These are phyloP conservation scores for Myotis findleyi DNA, from an alignment of 2,797 vertebrate species.

Conservation along the genomic window DNA sequence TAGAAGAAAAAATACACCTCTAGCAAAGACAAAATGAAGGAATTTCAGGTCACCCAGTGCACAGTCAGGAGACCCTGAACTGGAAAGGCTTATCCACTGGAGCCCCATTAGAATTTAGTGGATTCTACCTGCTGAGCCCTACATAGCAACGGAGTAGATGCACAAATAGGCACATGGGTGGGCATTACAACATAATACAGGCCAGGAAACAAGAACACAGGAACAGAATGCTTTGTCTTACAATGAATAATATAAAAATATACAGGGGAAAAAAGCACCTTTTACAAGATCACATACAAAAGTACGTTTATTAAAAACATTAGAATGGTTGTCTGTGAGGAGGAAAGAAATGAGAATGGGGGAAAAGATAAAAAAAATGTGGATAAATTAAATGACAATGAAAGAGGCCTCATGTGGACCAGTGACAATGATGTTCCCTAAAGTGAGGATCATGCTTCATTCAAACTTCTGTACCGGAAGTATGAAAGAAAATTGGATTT, in stretches of 20 bases:
- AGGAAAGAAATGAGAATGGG: background rate
- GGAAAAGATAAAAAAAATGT: background rate
- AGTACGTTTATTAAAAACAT: background rate
- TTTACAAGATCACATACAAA: conserved; percentile 5
- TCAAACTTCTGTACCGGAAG: background rate
- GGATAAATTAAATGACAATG: background rate
- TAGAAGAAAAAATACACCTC: background rate
- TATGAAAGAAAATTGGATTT: background rate
- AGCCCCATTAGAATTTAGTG: background rate
- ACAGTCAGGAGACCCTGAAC: fast-evolving
- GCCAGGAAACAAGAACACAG: too few species aligned
- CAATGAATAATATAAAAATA: background rate
- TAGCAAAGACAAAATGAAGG: background rate
- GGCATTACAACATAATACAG: background rate
- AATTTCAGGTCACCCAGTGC: background rate
- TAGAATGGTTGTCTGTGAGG: background rate
- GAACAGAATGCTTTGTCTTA: background rate
- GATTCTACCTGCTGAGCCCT: background rate
- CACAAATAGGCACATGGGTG: too few species aligned
- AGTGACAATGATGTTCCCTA: background rate
- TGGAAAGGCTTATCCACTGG: background rate
- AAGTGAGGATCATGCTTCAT: background rate
- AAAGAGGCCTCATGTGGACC: background rate
- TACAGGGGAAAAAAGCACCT: background rate
- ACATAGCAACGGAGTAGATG: background rate